Evolutionary conservation across 2,888 invertebrate species (phyloP), one percentile per base, ranked within the genome.

Genomic region (Atherix ibis): DNA sequence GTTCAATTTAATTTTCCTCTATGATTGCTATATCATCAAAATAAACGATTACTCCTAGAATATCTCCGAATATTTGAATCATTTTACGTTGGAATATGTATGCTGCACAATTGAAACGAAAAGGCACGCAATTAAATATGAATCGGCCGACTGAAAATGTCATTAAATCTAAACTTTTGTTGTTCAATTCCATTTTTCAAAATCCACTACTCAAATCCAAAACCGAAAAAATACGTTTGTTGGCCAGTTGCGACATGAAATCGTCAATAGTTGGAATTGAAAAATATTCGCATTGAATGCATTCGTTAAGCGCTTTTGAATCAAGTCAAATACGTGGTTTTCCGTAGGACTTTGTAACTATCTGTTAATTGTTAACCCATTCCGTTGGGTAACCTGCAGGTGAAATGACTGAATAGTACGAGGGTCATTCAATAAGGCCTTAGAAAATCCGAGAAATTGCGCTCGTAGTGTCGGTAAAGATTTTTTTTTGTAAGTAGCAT

Each of bases 221-320:
- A 10, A 22, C 22, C 6, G 22, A 8, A 22, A 22, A 22, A 22
- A 22, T 22, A 14, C 4, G 18, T 22, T 35, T 32, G 18, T 27
- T 31, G 12, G 35, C 16, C 13, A 37, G 30, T 10, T 31, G 29
- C 9, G 17, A 9, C 6, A 27, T 33, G 10, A 45, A 36, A 27
- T 48, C 42, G 16, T 44, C 43, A 6, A 38, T 9, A 10, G 39
- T 43, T 26, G 46, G 40, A 36, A 46, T 44, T 10, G 39, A 18
- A 32, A 33, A 39, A 28, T 39, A 37, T 27, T 37, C 41, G n/a
- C 38, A 13, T 12, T 31, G 34, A 27, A 39, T 41, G 18, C 36
- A 38, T 6, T 16, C 24, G 28, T 37, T 41, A 5, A 37, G 14
- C 4, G 37, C 33, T 12, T 34, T 37, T 29, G 39, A 37, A 18